Evolutionary conservation across 2,888 invertebrate species (phyloP), one percentile per base, ranked within the genome.

Genomic region (Ischnura elegans): DNA sequence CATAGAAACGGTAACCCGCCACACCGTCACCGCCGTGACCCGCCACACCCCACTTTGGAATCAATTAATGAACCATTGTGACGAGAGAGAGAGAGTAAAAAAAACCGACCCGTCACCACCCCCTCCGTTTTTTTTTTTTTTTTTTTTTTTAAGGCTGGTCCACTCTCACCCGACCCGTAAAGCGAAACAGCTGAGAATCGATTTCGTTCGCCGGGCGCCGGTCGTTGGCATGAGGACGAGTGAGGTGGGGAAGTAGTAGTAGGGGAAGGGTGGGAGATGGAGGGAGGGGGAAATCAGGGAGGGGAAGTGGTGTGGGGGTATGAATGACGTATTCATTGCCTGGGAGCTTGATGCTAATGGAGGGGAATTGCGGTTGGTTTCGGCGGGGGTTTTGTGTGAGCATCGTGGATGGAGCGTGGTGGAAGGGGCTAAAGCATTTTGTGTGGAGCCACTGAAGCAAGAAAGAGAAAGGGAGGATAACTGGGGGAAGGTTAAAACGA

Each of bases 251-350:
- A 0, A 1, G 61, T 5, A 5, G 45, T 2, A 4, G 21, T 36
- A 10, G 76, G 51, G 13, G 51, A 19, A 19, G n/a, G 10, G 86
- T 25, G n/a, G n/a, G 45, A n/a, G 25, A 8, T 42, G 25, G 2
- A n/a, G 86, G 21, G 2, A 47, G 36, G n/a, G 10, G 86, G 46
- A 8, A 13, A 43, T 0, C 2, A 10, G 86, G 43, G n/a, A 19
- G 85, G 36, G 36, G n/a, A 46, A 19, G 86, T 45, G 86, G 21
- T 25, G 51, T 42, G 86, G n/a, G 86, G 46, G 86, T 45, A 76
- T 46, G 86, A 90, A 90, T 61, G 90, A 90, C 66, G 61, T 90
- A 90, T 90, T 90, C 90, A 90, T 90, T 61, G 90, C 90, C 90
- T 43, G 25, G 55, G 90, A 87, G 42, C 36, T 36, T 51, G 87